A percentile compares a stretch with the other conserved stretches of the same genome.
Conservation (phyloP, 1,140 invertebrate genomes). For the Phthorimaea operculella region DNA sequence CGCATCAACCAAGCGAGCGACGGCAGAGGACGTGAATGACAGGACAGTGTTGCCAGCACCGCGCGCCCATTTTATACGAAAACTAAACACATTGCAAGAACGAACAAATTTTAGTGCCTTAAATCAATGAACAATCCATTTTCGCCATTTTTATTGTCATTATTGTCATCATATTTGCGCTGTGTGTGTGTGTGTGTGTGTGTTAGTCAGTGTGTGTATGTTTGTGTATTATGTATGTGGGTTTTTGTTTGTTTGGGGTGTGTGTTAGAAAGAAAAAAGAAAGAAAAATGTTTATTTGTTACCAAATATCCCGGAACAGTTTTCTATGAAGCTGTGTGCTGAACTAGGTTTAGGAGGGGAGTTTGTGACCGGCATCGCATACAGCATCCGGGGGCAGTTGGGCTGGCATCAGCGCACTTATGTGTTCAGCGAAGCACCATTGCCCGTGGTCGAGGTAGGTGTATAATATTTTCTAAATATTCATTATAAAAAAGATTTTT, state of each 20-base stretch:
- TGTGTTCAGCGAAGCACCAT: conserved; percentile 96
- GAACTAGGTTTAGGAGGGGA: conserved; percentile 97
- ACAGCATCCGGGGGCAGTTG: conserved; percentile 94
- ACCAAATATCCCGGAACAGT: conserved; percentile 95
- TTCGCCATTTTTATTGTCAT: neutral
- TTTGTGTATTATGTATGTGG: too few relatives aligned
- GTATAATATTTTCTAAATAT: conserved; percentile 75
- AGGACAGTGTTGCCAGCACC: too few relatives aligned
- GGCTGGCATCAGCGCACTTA: conserved; percentile 99
- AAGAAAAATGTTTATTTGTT: conserved; percentile 58
- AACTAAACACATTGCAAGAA: too few relatives aligned
- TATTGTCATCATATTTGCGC: neutral
- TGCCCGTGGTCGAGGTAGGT: conserved; percentile 87
- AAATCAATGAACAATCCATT: neutral
- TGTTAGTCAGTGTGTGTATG: too few relatives aligned
- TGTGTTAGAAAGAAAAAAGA: too few relatives aligned
- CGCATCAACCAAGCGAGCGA: too few relatives aligned
- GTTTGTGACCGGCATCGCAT: conserved; percentile 98
- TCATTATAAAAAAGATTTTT: too few relatives aligned
- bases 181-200: too few relatives aligned
- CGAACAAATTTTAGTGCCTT: too few relatives aligned
- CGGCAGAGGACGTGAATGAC: too few relatives aligned
- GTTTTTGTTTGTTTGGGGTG: too few relatives aligned
- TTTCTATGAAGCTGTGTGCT: conserved; percentile 95
- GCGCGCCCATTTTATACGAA: too few relatives aligned